phyloP scores from a whole-genome alignment of 2,113 vertebrate species.

The Macrotis lagotis region DNA sequence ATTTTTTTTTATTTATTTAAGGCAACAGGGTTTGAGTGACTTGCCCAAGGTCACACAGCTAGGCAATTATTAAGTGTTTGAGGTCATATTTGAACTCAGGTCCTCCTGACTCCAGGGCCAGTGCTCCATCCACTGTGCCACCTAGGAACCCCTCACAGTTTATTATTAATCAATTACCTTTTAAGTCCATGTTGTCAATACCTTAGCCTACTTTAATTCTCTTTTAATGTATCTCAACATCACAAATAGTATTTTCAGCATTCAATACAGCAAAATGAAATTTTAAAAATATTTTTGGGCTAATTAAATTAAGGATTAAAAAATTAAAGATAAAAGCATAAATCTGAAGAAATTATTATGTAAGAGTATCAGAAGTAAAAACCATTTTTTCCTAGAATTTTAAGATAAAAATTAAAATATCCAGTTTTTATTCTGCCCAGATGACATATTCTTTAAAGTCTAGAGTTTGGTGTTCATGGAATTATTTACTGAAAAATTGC shows the following conservation, averaged over 20 bases:
- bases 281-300: neutral
- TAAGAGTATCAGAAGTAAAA: neutral
- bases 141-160: too few relatives aligned
- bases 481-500: slow-evolving; percentile 1
- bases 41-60: too few relatives aligned
- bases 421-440: neutral
- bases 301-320: too few relatives aligned
- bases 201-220: neutral
- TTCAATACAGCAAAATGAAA: neutral
- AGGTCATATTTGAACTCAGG: too few relatives aligned
- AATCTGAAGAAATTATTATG: neutral
- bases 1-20: too few relatives aligned
- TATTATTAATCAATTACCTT: neutral
- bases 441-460: neutral
- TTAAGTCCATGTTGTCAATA: neutral
- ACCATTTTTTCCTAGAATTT: neutral
- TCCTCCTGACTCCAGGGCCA: too few relatives aligned
- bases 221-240: neutral
- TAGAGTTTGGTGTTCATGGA: neutral
- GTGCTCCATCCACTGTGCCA: too few relatives aligned
- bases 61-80: too few relatives aligned
- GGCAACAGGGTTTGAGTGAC: too few relatives aligned
- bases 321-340: neutral
- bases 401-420: neutral
- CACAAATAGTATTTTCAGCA: neutral